Evolutionary conservation across 2,888 invertebrate species (phyloP).

Genomic region (Oscheius onirici): DNA sequence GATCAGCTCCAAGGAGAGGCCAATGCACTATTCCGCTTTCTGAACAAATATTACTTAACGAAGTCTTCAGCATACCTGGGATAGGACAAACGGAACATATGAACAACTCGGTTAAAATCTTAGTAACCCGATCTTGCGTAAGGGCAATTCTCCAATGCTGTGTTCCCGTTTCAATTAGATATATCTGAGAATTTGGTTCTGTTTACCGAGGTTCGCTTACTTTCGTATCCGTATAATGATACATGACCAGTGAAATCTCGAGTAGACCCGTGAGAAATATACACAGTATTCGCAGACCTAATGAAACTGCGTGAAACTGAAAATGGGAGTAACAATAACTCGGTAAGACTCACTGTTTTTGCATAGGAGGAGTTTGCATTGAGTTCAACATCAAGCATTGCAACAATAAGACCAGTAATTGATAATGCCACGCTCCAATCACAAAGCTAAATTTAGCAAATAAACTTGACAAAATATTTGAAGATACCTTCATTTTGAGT

Average conservation of each 20-base stretch:
- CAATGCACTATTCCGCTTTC: conserved; percentile 49
- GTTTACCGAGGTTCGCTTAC: conserved; percentile 75
- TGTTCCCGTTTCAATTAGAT: conserved; percentile 99
- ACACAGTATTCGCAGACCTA: conserved; percentile 45
- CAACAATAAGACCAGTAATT: conserved; percentile 55
- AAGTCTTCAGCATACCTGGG: conserved; percentile 47
- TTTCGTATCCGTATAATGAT: conserved; percentile 99
- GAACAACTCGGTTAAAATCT: conserved; percentile 81
- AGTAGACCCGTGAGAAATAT: conserved; percentile 93
- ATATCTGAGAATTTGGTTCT: conserved; percentile 80
- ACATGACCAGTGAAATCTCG: conserved; percentile 97
- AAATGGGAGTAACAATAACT: conserved; percentile 7
- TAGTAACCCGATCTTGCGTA: conserved; percentile 91
- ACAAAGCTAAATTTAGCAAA: conserved; percentile 48
- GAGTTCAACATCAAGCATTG: conserved; percentile 64
- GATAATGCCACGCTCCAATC: conserved; percentile 57
- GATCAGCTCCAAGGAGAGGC: conserved; percentile 47
- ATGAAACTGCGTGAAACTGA: conserved; percentile 42
- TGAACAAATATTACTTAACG: conserved; percentile 10
- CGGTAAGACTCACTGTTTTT: background rate
- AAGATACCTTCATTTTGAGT: conserved; percentile 42
- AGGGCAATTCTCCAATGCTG: conserved; percentile 99
- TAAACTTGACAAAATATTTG: background rate
- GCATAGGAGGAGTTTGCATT: conserved; percentile 35
- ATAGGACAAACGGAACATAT: conserved; percentile 87